A percentile compares a stretch with the other conserved stretches of the same genome.
These are phyloP conservation scores for Diadophis punctatus DNA, from an alignment of 2,113 vertebrate genomes.

Conservation along the genomic window DNA sequence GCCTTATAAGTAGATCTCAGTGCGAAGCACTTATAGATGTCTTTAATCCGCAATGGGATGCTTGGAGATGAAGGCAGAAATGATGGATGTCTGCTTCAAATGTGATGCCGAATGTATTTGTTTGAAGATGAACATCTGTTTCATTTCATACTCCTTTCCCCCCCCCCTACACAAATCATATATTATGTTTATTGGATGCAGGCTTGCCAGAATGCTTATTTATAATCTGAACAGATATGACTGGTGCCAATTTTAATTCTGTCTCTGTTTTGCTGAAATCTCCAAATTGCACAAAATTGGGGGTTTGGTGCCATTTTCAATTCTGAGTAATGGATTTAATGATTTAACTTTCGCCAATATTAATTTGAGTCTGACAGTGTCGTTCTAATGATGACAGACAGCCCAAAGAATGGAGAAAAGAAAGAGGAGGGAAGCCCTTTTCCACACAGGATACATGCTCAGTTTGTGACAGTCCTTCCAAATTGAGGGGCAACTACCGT, in stretches of 20 bases:
- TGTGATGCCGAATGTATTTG: constrained; percentile 16
- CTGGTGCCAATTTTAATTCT: not conserved
- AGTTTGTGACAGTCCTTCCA: not conserved
- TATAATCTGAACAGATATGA: constrained; percentile 9
- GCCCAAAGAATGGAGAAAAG: not conserved
- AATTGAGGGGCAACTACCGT: not conserved
- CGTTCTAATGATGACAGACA: not conserved
- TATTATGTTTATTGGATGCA: constrained; percentile 20
- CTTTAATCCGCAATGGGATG: not conserved
- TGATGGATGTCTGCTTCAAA: constrained; percentile 11
- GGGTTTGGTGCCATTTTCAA: not conserved
- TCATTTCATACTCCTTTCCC: constrained; percentile 2
- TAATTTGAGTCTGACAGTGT: not conserved
- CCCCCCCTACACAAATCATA: not conserved
- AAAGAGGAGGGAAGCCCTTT: not conserved
- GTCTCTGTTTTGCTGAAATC: not conserved
- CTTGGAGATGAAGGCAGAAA: not conserved
- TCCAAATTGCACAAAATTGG: not conserved
- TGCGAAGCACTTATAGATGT: not conserved
- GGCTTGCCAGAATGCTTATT: constrained; percentile 1
- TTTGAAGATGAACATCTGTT: constrained; percentile 26
- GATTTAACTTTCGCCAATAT: not conserved
- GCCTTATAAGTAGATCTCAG: constrained; percentile 7
- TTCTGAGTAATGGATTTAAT: not conserved
- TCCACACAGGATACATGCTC: not conserved